phyloP scores from a whole-genome alignment of 2,113 vertebrate species.

The Seriola rivoliana region DNA sequence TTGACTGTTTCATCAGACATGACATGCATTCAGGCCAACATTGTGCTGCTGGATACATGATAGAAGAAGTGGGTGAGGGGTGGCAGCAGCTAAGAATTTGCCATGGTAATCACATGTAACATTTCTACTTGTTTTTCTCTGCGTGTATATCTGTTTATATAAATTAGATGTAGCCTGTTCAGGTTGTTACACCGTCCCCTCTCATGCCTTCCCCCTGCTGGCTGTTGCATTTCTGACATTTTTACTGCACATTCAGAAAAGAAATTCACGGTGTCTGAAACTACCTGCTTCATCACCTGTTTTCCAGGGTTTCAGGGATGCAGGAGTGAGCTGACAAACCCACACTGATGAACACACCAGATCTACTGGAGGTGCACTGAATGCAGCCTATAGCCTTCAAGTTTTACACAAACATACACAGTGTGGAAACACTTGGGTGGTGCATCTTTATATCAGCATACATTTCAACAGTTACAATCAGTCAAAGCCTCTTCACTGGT shows the following conservation, averaged over 20 bases:
- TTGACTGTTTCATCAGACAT: constrained; percentile 20
- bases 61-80: background rate
- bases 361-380: background rate
- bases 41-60: background rate
- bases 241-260: background rate
- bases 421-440: background rate
- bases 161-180: background rate
- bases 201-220: background rate
- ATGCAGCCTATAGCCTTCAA: background rate
- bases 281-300: background rate
- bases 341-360: background rate
- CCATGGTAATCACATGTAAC: background rate
- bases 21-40: background rate
- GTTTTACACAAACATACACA: background rate
- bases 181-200: background rate
- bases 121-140: background rate
- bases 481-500: background rate
- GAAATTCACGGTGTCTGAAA: background rate
- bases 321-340: background rate
- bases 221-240: constrained; percentile 7
- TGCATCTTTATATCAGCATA: background rate
- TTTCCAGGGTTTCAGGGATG: background rate
- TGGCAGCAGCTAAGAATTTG: constrained; percentile 9
- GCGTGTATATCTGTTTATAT: background rate
- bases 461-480: background rate